Conservation (phyloP, 2,797 vertebrate genomes). For the Trematomus bernacchii region DNA sequence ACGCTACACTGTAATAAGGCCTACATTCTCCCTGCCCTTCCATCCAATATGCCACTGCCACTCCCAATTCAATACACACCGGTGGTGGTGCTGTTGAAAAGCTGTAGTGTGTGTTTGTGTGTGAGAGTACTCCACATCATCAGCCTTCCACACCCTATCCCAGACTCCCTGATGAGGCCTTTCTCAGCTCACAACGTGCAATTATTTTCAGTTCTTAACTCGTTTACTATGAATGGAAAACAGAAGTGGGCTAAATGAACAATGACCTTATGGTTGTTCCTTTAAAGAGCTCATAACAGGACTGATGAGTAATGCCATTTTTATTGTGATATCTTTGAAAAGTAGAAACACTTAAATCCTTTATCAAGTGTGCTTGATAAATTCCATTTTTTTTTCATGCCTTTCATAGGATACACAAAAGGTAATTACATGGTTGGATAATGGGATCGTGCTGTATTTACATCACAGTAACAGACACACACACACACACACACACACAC, state of each 20-base stretch:
- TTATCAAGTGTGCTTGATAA: too few species aligned
- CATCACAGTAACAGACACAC: not conserved
- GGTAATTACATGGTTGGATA: not conserved
- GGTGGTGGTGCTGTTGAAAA: conserved; percentile 20
- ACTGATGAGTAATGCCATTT: conserved; percentile 6
- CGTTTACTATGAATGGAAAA: conserved; percentile 36
- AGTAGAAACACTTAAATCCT: too few species aligned
- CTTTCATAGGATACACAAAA: conserved; percentile 1
- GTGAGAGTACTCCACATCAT: conserved; percentile 38
- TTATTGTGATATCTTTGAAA: not conserved
- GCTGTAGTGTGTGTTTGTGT: not conserved
- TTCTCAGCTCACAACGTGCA: conserved; percentile 33
- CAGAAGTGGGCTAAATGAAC: conserved; percentile 25
- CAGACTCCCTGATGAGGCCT: conserved; percentile 29
- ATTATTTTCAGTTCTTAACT: conserved; percentile 25
- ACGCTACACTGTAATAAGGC: conserved; percentile 34
- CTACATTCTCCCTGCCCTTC: conserved; percentile 30
- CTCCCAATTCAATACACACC: conserved; percentile 23
- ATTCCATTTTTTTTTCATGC: not conserved
- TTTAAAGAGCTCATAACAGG: conserved; percentile 26
- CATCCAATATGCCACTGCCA: conserved; percentile 10
- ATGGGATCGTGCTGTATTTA: not conserved
- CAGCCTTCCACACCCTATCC: conserved; percentile 47
- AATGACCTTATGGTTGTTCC: conserved; percentile 32
- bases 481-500: not conserved